Percentiles rank a stretch among this genome's conserved stretches.
phyloP scores from a whole-genome alignment of 2,797 vertebrate species.

The Nannoperca australis region DNA sequence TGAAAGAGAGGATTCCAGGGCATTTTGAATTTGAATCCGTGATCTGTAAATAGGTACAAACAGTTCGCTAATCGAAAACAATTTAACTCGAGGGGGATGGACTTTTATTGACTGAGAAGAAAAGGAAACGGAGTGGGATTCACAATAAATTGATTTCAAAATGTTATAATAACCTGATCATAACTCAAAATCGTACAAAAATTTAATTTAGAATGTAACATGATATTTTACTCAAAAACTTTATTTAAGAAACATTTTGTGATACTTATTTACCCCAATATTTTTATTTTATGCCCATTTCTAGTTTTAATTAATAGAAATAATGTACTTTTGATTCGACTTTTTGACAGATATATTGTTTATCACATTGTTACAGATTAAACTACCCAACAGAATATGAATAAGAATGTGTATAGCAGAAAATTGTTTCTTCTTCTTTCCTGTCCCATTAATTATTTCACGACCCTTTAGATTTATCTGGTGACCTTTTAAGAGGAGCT shows the following conservation, averaged over 20 bases:
- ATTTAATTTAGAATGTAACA: not conserved
- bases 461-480: not conserved
- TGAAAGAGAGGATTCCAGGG: not conserved
- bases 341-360: not conserved
- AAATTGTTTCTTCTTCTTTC: not conserved
- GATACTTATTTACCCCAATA: not conserved
- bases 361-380: not conserved
- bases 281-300: not conserved
- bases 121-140: not conserved
- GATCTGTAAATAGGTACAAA: conserved; percentile 52
- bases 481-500: no score
- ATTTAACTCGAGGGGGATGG: not conserved
- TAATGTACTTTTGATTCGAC: not conserved
- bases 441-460: conserved; percentile 4
- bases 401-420: not conserved
- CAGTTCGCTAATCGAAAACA: conserved; percentile 3
- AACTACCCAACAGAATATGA: not conserved
- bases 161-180: not conserved
- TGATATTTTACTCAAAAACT: not conserved
- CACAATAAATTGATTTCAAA: not conserved
- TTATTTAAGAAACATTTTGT: not conserved
- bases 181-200: not conserved
- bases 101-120: conserved; percentile 12
- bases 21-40: conserved; percentile 76
- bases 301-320: not conserved